Base-by-base conservation (phyloP, 2,797 vertebrate genomes). In the Clarias laeviceps region DNA sequence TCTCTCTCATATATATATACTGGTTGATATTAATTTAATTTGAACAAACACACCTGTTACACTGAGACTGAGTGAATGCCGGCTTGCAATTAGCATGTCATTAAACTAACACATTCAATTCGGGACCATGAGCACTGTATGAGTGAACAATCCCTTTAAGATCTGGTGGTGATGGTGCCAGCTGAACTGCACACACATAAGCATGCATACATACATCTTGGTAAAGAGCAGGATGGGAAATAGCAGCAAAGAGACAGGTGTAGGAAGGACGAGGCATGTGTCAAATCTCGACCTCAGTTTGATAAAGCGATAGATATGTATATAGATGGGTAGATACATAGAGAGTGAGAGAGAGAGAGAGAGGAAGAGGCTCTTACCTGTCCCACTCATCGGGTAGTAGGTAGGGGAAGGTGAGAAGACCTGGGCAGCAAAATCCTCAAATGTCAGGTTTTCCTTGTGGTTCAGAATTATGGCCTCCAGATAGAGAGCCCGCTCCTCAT, bases 381-480 rank as follows among this genome's bases (percentile, higher is more conserved):
- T 97, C 91, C 97, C 97, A 89, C 96, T 91, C 78, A 96, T 95
- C 72, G 97, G 95, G 93, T 97, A 96, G 93, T 88, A 96, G 83
- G 94, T 95, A 73, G 97, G 96, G 88, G 97, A 98, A 17, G 98
- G 98, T 81, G 96, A 97, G 94, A 99, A 99, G 92, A 99, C 96
- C 95, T 98, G 98, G 82, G 98, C 96, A 6, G 98, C 96, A 87
- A 98, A 99, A 94, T 99, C 98, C 93, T 99, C 98, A 87, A 99
- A 99, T 34, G 97, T 98, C 97, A 97, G 97, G 89, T 96, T 95
- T 94, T 99, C 98, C 85, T 97, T 96, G 91, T 99, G 97, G 95
- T 97, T 98, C 94, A 98, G 97, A 93, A 99, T 97, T 93, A 99
- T 98, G 92, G 97, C 98, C 94, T 99, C 98, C 69, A 99, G 95